Base-by-base conservation (phyloP, 2,797 vertebrate genomes). In the Hypotaenidia okinawae region DNA sequence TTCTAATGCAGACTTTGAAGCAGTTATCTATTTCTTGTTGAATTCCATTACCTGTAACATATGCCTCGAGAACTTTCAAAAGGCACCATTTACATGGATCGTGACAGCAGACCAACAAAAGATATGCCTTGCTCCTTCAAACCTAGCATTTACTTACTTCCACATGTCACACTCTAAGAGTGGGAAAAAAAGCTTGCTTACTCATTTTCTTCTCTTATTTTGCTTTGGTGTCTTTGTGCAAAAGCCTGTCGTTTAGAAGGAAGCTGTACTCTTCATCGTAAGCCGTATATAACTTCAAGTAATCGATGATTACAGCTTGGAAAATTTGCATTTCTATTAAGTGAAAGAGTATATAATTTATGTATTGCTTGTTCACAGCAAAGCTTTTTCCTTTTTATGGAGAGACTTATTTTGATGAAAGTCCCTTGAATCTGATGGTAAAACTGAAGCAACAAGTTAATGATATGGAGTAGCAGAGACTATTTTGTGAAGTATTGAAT, bases 371-470 rank as follows among this genome's bases (percentile, higher is more conserved):
- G 69, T 55, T 52, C 33, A 45, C 37, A 69, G 47, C n/a, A 76
- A 70, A 76, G 6, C 5, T 77, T 5, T 80, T 94, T 92, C 37
- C 22, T 79, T 73, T 80, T 70, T 63, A 25, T 68, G 32, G 41
- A 37, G 77, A 67, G 5, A 54, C 7, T 49, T 52, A 35, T 14
- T 83, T 69, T 92, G 41, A 54, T 87, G 6, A 21, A 80, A 89
- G 14, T 64, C 23, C 24, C 54, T 87, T 80, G 84, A 83, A 89
- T 32, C 28, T 82, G 61, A 37, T 70, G 57, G 32, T 67, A 89
- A 84, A 95, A 64, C 23, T 92, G 81, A 93, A 85, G 41, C 84
- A 80, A 11, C 23, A 83, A 77, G n/a, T 66, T 84, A 75, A 62
- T 87, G 43, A 76, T 49, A 54, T 0, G 1, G 17, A 35, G 24